These are phyloP conservation scores for Pollenia labialis DNA, from an alignment of 2,888 invertebrate species.

Conservation along the genomic window DNA sequence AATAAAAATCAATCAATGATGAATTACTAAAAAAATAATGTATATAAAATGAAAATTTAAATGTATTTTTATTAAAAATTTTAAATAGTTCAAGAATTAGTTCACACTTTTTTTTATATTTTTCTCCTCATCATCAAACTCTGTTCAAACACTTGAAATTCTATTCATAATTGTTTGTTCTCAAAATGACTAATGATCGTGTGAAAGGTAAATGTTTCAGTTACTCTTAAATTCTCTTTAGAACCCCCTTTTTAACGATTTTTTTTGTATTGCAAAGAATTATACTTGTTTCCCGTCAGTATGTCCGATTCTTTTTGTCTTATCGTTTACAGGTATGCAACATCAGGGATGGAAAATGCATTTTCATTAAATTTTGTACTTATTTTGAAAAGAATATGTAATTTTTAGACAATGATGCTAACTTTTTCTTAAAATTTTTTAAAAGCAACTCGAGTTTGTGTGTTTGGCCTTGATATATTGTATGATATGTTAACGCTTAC, in stretches of 20 bases:
- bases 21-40: no score
- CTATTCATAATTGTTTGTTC: not conserved
- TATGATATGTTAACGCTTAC: no score
- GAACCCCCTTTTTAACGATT: not conserved
- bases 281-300: not conserved
- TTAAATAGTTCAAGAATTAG: not conserved
- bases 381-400: no score
- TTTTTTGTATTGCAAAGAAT: not conserved
- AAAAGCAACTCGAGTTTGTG: no score
- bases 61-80: not conserved
- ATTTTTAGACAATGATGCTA: no score
- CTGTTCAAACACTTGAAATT: not conserved
- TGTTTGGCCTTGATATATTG: no score
- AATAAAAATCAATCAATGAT: no score
- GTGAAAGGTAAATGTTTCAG: constrained; percentile 50
- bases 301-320: not conserved
- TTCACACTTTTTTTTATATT: not conserved
- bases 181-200: constrained; percentile 66
- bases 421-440: no score
- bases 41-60: no score
- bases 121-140: not conserved
- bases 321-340: constrained; percentile 34
- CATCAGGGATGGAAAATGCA: not conserved
- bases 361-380: no score
- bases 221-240: not conserved